These are phyloP conservation scores for Embiotoca jacksoni DNA, from an alignment of 2,113 vertebrate species.

Conservation along the genomic window DNA sequence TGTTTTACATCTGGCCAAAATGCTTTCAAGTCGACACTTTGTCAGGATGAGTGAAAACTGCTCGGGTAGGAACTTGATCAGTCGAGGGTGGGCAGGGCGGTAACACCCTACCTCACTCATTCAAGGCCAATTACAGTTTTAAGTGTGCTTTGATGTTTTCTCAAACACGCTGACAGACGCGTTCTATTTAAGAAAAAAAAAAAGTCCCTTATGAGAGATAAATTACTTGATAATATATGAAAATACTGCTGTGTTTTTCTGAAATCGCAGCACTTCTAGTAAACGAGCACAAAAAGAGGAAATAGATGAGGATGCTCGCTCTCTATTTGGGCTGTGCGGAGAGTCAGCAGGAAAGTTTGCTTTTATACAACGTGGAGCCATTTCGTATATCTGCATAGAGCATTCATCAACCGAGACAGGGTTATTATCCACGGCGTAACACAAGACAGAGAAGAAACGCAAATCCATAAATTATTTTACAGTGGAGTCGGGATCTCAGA, in stretches of 20 bases:
- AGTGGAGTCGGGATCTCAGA: constrained; percentile 3
- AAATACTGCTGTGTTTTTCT: not conserved
- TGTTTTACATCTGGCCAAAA: constrained; percentile 3
- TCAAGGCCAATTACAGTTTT: constrained; percentile 1
- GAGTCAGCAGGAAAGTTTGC: constrained; percentile 54
- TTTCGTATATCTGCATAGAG: constrained; percentile 31
- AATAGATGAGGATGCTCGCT: constrained; percentile 19
- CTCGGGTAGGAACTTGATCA: constrained; percentile 44
- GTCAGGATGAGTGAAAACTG: constrained; percentile 13
- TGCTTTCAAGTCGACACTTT: constrained; percentile 10
- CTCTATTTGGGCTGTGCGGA: not conserved
- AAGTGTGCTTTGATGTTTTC: constrained; percentile 16
- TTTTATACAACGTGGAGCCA: constrained; percentile 37
- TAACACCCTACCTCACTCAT: not conserved
- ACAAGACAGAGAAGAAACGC: constrained; percentile 30
- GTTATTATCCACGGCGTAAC: constrained; percentile 39
- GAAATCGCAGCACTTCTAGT: not conserved
- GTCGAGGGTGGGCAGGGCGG: not conserved
- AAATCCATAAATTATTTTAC: constrained; percentile 45
- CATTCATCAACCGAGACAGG: constrained; percentile 53
- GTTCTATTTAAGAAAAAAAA: not conserved
- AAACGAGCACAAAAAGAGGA: not conserved
- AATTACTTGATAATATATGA: not conserved
- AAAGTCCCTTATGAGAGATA: not conserved
- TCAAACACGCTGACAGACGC: not conserved